Evolutionary conservation across 2,888 invertebrate genomes (phyloP), one percentile per base, ranked within the genome.

Genomic region (Hemistola chrysoprasaria): DNA sequence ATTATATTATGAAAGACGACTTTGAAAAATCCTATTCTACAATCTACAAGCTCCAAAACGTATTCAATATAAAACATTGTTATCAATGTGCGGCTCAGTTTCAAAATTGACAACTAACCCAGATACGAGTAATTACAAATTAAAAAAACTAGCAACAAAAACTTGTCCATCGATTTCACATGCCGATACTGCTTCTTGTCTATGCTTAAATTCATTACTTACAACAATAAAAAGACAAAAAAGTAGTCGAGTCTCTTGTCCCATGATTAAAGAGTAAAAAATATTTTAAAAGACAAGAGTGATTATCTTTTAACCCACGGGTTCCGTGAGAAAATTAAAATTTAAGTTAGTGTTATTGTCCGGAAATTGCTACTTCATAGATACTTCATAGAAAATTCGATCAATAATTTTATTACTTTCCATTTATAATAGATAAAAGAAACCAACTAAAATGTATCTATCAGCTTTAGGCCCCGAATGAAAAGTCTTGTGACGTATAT

Each of bases 221-320:
- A 65, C 69, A 66, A 75, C 71, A 79, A 79, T 77, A 73, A 74
- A 73, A 76, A 71, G 59, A 68, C 56, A n/a, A 65, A 77, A 74
- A 76, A 72, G 47, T 51, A 50, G 40, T 56, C 64, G 40, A 47
- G 50, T 51, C 28, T 31, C 26, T 22, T 22, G 37, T 24, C 47
- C n/a, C 39, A 47, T 64, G 69, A 71, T 76, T 73, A 68, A 71
- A 71, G 62, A 42, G 59, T 59, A 59, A 66, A 64, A 58, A 48
- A 44, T 36, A 28, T 47, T 50, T 53, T 32, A 51, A 48, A 51
- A 47, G 49, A 25, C 28, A 26, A 46, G 38, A 2, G 36, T 22
- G 10, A 23, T 21, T 22, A 20, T 10, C 11, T n/a, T 25, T 2
- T 3, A 0, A n/a, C 1, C 3, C 1, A 31, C 16, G 11, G 47